A percentile compares a stretch with the other conserved stretches of the same genome.
Evolutionary conservation across 1,140 invertebrate genomes (phyloP).

Genomic region (Drosophila kanapiae): DNA sequence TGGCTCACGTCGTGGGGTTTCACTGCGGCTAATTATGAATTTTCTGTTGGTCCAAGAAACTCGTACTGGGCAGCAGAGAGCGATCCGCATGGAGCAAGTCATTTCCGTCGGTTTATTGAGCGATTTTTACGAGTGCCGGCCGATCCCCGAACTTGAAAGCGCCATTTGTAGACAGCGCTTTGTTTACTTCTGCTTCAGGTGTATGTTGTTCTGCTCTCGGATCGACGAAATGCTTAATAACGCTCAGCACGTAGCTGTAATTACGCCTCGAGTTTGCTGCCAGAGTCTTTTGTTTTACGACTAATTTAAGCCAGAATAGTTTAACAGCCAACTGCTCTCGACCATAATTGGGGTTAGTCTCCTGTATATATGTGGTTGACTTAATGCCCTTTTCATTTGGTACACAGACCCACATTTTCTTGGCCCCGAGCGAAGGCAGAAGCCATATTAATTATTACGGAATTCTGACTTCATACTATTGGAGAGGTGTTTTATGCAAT

Average conservation of each 20-base stretch:
- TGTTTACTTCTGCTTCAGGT: constrained; percentile 41
- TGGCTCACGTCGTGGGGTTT: constrained; percentile 41
- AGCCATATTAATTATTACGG: neutral
- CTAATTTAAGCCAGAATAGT: constrained; percentile 47
- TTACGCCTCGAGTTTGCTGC: constrained; percentile 68
- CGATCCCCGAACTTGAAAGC: constrained; percentile 32
- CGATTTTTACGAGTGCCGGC: constrained; percentile 51
- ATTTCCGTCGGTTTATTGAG: constrained; percentile 71
- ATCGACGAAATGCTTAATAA: constrained; percentile 49
- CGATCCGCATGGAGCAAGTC: constrained; percentile 30
- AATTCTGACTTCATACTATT: neutral
- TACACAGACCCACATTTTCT: constrained; percentile 35
- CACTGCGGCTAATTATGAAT: constrained; percentile 65
- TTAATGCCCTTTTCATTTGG: constrained; percentile 34
- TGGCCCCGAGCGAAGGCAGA: too few relatives aligned
- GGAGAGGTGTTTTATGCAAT: constrained; percentile 20
- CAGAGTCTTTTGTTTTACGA: constrained; percentile 76
- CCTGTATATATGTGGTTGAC: constrained; percentile 29
- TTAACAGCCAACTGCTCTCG: constrained; percentile 41
- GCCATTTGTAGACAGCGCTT: constrained; percentile 26
- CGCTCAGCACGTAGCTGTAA: constrained; percentile 68
- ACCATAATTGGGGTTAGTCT: constrained; percentile 52
- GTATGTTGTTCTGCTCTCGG: constrained; percentile 28
- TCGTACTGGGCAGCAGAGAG: constrained; percentile 19
- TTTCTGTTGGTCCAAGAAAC: constrained; percentile 27